A percentile compares a stretch with the other conserved stretches of the same genome.
These are phyloP conservation scores for Crenuchus spilurus DNA, from an alignment of 2,797 vertebrate genomes.

Conservation along the genomic window DNA sequence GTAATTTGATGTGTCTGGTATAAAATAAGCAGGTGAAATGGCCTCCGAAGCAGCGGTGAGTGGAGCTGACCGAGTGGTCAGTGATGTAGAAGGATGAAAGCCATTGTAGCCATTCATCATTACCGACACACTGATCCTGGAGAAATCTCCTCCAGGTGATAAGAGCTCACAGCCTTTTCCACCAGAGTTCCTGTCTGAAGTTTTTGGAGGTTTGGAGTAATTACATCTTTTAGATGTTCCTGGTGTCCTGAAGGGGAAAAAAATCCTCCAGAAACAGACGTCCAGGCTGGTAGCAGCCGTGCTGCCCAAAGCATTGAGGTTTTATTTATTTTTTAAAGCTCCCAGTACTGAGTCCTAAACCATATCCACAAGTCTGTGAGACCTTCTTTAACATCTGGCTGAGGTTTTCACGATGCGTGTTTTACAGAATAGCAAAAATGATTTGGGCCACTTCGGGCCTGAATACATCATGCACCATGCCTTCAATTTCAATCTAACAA, in stretches of 20 bases:
- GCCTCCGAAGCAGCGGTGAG: background rate
- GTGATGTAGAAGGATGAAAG: background rate
- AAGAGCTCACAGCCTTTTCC: background rate
- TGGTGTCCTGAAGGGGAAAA: background rate
- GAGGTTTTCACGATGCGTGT: too few species aligned
- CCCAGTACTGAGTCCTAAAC: too few species aligned
- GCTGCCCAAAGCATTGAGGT: too few species aligned
- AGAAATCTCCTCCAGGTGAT: background rate
- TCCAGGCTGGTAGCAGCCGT: background rate
- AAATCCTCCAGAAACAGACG: background rate
- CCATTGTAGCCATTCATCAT: background rate
- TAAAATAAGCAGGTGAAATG: background rate
- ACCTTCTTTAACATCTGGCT: too few species aligned
- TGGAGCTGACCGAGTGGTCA: background rate
- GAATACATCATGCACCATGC: too few species aligned
- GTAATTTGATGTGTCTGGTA: background rate
- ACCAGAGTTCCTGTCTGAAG: background rate
- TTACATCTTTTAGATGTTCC: background rate
- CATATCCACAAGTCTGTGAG: too few species aligned
- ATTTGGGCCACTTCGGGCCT: too few species aligned
- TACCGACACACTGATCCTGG: background rate
- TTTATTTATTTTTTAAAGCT: too few species aligned
- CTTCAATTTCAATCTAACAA: too few species aligned
- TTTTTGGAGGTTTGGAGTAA: background rate
- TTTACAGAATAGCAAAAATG: too few species aligned